A percentile compares a stretch with the other conserved stretches of the same genome.
These are phyloP conservation scores for Apotomis capreana DNA, from an alignment of 2,888 invertebrate species.

Conservation along the genomic window DNA sequence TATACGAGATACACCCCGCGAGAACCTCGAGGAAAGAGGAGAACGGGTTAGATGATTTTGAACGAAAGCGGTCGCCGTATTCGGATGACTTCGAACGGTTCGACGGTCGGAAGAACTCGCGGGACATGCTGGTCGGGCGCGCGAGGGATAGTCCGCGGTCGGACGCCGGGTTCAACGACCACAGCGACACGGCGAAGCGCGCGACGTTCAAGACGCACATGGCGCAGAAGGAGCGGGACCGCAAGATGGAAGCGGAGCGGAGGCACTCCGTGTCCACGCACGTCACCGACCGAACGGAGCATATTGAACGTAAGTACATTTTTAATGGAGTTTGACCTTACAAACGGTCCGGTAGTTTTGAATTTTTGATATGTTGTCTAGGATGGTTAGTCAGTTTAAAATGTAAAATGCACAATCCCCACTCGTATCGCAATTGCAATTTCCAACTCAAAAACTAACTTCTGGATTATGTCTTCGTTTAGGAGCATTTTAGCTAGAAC, in stretches of 20 bases:
- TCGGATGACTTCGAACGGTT: constrained; percentile 77
- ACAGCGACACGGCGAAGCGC: constrained; percentile 71
- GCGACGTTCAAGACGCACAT: constrained; percentile 89
- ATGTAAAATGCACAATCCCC: too few species aligned
- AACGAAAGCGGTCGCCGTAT: constrained; percentile 70
- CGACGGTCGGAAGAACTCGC: constrained; percentile 78
- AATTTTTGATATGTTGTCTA: too few species aligned
- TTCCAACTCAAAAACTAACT: too few species aligned
- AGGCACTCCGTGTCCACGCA: constrained; percentile 90
- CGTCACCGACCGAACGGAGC: constrained; percentile 87
- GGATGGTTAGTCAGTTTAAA: too few species aligned
- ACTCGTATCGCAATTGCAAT: too few species aligned
- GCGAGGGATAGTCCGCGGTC: constrained; percentile 74
- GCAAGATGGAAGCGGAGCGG: constrained; percentile 87
- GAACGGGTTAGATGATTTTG: constrained; percentile 69
- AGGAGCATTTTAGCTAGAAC: too few species aligned
- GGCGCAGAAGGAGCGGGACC: constrained; percentile 86
- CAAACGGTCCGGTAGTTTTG: too few species aligned
- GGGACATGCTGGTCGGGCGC: constrained; percentile 79
- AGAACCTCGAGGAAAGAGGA: constrained; percentile 70
- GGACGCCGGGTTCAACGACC: constrained; percentile 69
- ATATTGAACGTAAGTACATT: constrained; percentile 80
- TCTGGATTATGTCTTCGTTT: too few species aligned
- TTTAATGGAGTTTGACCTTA: too few species aligned
- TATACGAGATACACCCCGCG: constrained; percentile 75